Base-by-base conservation (phyloP, 92 coral and sea anemone species). In the Palythoa caribaeorum region DNA sequence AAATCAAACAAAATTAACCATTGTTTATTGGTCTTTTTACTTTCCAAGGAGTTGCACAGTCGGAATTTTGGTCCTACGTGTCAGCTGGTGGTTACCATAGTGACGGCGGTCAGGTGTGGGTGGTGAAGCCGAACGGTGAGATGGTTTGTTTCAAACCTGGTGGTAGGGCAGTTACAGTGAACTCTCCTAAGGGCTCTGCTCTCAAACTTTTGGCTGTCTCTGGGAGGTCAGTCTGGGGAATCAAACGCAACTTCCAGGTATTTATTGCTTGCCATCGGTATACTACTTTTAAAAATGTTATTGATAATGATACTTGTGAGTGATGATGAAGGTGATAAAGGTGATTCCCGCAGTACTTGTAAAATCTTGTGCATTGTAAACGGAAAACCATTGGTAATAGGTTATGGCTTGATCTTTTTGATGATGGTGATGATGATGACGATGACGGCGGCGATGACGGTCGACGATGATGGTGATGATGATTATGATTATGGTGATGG, bases 101-200 rank as follows among this genome's bases (percentile, higher is more conserved):
- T 47, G 52, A 54, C 74, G 73, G 83, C 63, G 92, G 84, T 28
- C 91, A 94, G 84, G 87, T 97, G 78, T 97, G 98, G 99, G 97
- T 94, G n/a, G 75, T 95, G 78, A 98, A 97, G 75, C 99, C 99
- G 39, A 97, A 96, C 66, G 99, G 99, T 0, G 99, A 97, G 53
- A 87, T 97, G 62, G 88, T 96, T 3, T 97, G 99, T 71, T 95
- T 93, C 83, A 91, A 91, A 39, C 96, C 98, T 10, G 94, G 96
- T 10, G 89, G 90, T 47, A 91, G 96, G 16, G 81, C 98, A 13
- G 20, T 92, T 16, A 89, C 93, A 50, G 93, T 95, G 7, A 96
- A 93, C 44, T 87, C 94, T 10, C 98, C 98, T 13, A 86, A 78
- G 9, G 79, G 91, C 1, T 84, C 92, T 10, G 87, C 90, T 16